Conservation (phyloP, 2,888 invertebrate genomes). For the Sthenelais limicola region DNA sequence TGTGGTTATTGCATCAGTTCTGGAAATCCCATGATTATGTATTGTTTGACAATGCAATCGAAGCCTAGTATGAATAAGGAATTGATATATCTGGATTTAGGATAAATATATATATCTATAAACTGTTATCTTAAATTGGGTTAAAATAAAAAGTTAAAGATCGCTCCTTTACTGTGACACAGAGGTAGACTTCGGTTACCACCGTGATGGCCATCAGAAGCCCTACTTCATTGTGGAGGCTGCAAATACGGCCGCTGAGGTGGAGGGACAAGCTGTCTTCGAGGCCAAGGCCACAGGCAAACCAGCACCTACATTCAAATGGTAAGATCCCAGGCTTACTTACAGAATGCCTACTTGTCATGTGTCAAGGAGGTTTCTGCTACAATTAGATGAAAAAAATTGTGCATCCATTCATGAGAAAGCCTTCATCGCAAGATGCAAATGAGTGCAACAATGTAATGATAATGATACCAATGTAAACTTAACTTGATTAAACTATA, state of each 20-base stretch:
- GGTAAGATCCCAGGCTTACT: conserved; percentile 55
- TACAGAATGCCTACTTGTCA: neutral
- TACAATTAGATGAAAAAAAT: too few species aligned
- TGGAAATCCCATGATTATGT: too few species aligned
- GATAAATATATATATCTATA: too few species aligned
- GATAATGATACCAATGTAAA: neutral
- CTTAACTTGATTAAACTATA: neutral
- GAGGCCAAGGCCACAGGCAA: conserved; percentile 64
- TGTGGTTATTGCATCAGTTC: too few species aligned
- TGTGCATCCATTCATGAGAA: neutral
- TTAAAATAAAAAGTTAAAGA: neutral
- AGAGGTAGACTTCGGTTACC: conserved; percentile 54
- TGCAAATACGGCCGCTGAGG: conserved; percentile 61
- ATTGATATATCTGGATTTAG: too few species aligned
- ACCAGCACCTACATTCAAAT: conserved; percentile 68
- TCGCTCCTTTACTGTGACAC: conserved; percentile 9
- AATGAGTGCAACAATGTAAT: neutral
- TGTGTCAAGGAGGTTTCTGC: too few species aligned
- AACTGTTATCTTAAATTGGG: neutral
- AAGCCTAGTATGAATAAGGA: too few species aligned
- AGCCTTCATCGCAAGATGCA: neutral
- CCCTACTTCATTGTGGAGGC: conserved; percentile 64
- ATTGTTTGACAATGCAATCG: too few species aligned
- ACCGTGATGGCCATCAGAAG: conserved; percentile 49
- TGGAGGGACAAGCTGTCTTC: conserved; percentile 67